These are phyloP conservation scores for Anthopleura xanthogrammica DNA, from an alignment of 92 coral and sea anemone genomes.

Conservation along the genomic window DNA sequence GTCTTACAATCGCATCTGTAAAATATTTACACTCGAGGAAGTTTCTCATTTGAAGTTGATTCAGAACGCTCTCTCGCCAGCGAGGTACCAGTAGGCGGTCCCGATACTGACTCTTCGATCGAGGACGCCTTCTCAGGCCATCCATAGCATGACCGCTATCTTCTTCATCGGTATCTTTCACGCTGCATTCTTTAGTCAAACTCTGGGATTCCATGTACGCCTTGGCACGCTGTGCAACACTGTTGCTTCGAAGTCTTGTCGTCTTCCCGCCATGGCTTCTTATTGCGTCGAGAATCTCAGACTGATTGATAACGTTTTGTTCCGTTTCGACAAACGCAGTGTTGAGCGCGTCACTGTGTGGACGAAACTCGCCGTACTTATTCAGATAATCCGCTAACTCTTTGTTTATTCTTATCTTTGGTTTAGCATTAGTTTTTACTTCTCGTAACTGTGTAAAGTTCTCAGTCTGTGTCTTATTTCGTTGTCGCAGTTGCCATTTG, in stretches of 20 bases:
- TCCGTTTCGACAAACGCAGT: conserved; percentile 44
- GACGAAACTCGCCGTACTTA: conserved; percentile 61
- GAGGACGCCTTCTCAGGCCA: conserved; percentile 15
- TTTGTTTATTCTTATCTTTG: conserved; percentile 55
- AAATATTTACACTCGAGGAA: conserved; percentile 83
- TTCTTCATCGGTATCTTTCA: conserved; percentile 59
- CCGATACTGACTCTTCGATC: conserved; percentile 21
- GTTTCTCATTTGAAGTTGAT: conserved; percentile 81
- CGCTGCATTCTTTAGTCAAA: conserved; percentile 20
- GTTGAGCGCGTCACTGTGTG: conserved; percentile 34
- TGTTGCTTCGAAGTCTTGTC: conserved; percentile 33
- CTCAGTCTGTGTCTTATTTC: conserved; percentile 68
- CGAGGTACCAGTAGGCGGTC: conserved; percentile 39
- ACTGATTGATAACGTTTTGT: conserved; percentile 41
- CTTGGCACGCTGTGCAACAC: conserved; percentile 72
- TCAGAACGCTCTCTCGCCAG: conserved; percentile 68
- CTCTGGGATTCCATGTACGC: conserved; percentile 53
- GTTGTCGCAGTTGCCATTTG: conserved; percentile 65
- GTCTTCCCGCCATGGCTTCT: conserved; percentile 53
- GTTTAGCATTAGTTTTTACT: conserved; percentile 37
- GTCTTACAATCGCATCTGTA: conserved; percentile 70
- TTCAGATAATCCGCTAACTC: conserved; percentile 78
- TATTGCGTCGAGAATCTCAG: conserved; percentile 65
- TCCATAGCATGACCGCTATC: conserved; percentile 25
- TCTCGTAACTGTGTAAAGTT: conserved; percentile 64